Base-by-base conservation (phyloP, 2,797 vertebrate genomes). In the Rhabdomys pumilio region DNA sequence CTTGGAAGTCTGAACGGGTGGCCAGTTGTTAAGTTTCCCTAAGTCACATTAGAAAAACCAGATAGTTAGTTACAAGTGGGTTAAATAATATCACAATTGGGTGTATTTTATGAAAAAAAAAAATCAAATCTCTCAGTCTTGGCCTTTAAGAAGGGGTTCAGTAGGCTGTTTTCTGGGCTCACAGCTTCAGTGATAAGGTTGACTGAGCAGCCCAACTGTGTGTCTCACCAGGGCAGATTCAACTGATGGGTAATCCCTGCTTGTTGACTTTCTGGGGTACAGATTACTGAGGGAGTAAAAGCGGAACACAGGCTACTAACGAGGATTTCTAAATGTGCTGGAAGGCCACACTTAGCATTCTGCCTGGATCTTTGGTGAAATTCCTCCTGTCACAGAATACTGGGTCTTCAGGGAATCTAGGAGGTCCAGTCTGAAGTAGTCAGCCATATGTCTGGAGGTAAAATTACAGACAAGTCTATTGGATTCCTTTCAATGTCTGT, bases 181-280 rank as follows among this genome's bases (percentile, higher is more conserved):
- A 38, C 29, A 31, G 72, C 76, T 79, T 87, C 79, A 22, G 0
- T 65, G 69, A 53, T 0, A 57, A 79, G 57, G 81, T 72, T 69
- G 77, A 85, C 44, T 61, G 96, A 88, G 44, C 17, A 47, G 77
- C 20, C 91, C 15, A 4, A 47, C 65, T 75, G n/a, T 96, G 75
- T 91, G 15, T 82, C 89, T 96, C 65, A 55, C 89, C 19, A 47
- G 94, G 93, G 55, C 67, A 13, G 73, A 50, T 59, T 97, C 75
- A 96, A 38, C 73, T 57, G 65, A 14, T 97, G 59, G 15, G 34
- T 97, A 91, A 96, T 96, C 80, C 9, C 93, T 29, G 57, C 76
- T 95, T 89, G 75, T 63, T 50, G 20, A 53, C 89, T 50, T 95
- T 91, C 82, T 26, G 50, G 95, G 93, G 63, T 29, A 41, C 53